phyloP scores from a whole-genome alignment of 2,113 vertebrate species.

The Carollia perspicillata region DNA sequence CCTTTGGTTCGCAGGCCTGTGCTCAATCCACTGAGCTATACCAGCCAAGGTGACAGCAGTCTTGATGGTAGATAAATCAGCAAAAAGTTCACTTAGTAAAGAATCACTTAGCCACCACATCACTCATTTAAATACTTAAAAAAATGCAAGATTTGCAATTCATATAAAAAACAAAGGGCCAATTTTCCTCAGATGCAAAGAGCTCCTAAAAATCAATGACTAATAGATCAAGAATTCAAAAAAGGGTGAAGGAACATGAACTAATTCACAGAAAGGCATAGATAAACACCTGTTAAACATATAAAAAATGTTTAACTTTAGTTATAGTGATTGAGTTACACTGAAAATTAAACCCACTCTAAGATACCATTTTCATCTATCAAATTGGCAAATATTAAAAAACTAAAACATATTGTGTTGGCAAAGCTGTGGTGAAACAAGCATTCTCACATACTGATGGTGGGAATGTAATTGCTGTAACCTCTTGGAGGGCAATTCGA shows the following conservation, averaged over 20 bases:
- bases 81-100: slow-evolving; percentile 28
- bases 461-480: neutral
- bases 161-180: neutral
- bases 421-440: neutral
- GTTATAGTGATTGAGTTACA: neutral
- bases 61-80: neutral
- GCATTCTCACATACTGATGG: too few relatives aligned
- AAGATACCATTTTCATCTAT: neutral
- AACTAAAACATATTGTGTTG: neutral
- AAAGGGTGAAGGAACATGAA: neutral
- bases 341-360: slow-evolving; percentile 14
- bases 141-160: neutral
- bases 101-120: neutral
- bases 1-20: too few relatives aligned
- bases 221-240: neutral
- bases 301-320: neutral
- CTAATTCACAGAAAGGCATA: neutral
- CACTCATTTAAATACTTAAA: neutral
- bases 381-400: neutral
- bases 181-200: neutral
- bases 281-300: neutral
- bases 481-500: neutral
- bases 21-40: too few relatives aligned
- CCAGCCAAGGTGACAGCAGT: neutral
- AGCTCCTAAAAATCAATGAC: neutral